Percentiles rank a stretch among this genome's conserved stretches.
phyloP scores from a whole-genome alignment of 2,888 invertebrate genomes.

The Caenorhabditis sinica region DNA sequence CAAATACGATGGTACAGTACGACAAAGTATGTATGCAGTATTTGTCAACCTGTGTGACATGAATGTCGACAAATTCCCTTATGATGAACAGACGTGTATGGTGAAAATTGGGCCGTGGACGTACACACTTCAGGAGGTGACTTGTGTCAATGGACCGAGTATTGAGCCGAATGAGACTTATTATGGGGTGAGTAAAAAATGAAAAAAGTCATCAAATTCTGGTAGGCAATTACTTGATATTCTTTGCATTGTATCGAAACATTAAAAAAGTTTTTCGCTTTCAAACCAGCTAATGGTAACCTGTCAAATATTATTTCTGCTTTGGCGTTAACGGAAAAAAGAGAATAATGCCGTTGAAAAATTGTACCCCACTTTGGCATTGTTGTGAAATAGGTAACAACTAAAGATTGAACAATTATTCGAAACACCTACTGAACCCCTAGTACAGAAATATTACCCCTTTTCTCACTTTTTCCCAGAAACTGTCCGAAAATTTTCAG shows the following conservation, averaged over 20 bases:
- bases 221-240: no score
- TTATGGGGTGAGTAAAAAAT: slow-evolving; percentile 24
- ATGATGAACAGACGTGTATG: slow-evolving; percentile 72
- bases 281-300: no score
- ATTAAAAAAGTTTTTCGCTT: background rate
- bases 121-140: slow-evolving; percentile 69
- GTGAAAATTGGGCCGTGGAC: slow-evolving; percentile 75
- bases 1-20: slow-evolving; percentile 67
- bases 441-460: no score
- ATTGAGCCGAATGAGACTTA: slow-evolving; percentile 22
- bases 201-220: background rate
- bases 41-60: slow-evolving; percentile 74
- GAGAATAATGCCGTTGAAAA: no score
- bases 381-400: no score
- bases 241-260: no score
- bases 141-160: slow-evolving; percentile 48
- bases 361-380: no score
- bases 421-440: no score
- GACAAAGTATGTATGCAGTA: slow-evolving; percentile 69
- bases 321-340: no score
- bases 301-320: no score
- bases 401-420: no score
- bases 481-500: slow-evolving; percentile 3
- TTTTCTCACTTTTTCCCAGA: background rate
- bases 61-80: slow-evolving; percentile 74